Evolutionary conservation across 1,140 invertebrate species (phyloP).

Genomic region (Ceratina japonica): DNA sequence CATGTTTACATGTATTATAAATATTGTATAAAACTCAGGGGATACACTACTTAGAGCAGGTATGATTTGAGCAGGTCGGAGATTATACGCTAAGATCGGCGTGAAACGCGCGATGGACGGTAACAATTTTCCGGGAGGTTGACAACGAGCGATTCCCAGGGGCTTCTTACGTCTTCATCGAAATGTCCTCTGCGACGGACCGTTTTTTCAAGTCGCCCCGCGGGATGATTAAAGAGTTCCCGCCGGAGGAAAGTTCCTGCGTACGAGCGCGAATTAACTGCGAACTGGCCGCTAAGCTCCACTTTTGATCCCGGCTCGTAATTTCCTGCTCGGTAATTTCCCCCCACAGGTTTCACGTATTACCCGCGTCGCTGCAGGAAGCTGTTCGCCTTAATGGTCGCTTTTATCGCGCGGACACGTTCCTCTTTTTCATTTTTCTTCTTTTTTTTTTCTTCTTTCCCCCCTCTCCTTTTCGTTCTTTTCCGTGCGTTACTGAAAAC

Average conservation of each 20-base stretch:
- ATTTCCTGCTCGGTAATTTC: conserved; percentile 14
- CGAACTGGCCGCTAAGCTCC: conserved; percentile 41
- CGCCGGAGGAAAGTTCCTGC: conserved; percentile 16
- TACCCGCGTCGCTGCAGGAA: conserved; percentile 29
- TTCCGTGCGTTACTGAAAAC: background rate
- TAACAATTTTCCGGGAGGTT: too few relatives aligned
- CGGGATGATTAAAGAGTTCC: conserved; percentile 30
- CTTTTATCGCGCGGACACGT: conserved; percentile 28
- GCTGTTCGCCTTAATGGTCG: conserved; percentile 35
- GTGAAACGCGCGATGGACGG: too few relatives aligned
- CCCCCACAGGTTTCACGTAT: background rate
- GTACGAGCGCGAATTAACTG: conserved; percentile 31
- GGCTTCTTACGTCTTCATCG: too few relatives aligned
- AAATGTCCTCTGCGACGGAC: too few relatives aligned
- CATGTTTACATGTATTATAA: too few relatives aligned
- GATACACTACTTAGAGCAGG: too few relatives aligned
- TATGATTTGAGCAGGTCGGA: too few relatives aligned
- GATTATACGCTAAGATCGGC: too few relatives aligned
- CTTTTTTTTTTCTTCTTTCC: too few relatives aligned
- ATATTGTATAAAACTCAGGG: too few relatives aligned
- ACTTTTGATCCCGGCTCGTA: conserved; percentile 30
- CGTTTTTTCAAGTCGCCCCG: background rate
- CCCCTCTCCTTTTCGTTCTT: background rate
- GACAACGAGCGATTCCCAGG: too few relatives aligned
- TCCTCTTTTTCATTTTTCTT: background rate